Percentiles rank a stretch among this genome's conserved stretches.
These are phyloP conservation scores for Sebastes glaucus DNA, from an alignment of 2,797 vertebrate genomes.

Conservation along the genomic window DNA sequence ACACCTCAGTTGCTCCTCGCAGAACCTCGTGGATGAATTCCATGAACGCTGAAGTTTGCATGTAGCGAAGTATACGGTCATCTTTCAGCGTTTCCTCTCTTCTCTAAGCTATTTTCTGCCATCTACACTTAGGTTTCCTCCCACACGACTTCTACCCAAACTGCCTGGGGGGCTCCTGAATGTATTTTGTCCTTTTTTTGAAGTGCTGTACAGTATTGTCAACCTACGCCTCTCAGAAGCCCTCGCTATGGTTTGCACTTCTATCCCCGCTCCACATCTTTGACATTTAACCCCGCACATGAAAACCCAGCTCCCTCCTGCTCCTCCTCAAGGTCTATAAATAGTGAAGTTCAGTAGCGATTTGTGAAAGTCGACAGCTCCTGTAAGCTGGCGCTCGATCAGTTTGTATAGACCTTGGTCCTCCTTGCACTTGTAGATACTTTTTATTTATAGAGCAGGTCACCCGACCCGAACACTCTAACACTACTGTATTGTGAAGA, in stretches of 20 bases:
- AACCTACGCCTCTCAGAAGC: slow-evolving; percentile 44
- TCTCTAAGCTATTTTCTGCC: slow-evolving; percentile 45
- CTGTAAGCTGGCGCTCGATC: slow-evolving; percentile 27
- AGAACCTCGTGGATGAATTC: neutral
- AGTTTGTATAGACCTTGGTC: slow-evolving; percentile 42
- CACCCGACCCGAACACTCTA: slow-evolving; percentile 54
- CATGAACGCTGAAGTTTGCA: slow-evolving; percentile 22
- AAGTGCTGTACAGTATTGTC: slow-evolving; percentile 78
- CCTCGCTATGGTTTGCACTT: slow-evolving; percentile 45
- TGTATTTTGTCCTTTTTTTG: slow-evolving; percentile 76
- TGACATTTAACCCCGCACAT: slow-evolving; percentile 23
- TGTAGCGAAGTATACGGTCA: slow-evolving; percentile 21
- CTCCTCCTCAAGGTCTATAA: slow-evolving; percentile 33
- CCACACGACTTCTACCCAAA: slow-evolving; percentile 35
- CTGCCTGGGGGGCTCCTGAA: slow-evolving; percentile 74
- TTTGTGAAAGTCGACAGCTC: slow-evolving; percentile 28
- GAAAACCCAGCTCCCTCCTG: slow-evolving; percentile 14
- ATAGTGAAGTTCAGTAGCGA: slow-evolving; percentile 22
- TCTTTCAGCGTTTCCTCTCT: slow-evolving; percentile 27
- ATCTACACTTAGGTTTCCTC: slow-evolving; percentile 36
- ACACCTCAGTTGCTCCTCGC: slow-evolving; percentile 1
- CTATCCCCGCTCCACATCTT: slow-evolving; percentile 2
- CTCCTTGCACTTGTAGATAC: slow-evolving; percentile 76
- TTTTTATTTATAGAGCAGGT: slow-evolving; percentile 71
- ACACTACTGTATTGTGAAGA: slow-evolving; percentile 71